These are phyloP conservation scores for Dicrurus megarhynchus DNA, from an alignment of 2,113 vertebrate genomes.

Conservation along the genomic window DNA sequence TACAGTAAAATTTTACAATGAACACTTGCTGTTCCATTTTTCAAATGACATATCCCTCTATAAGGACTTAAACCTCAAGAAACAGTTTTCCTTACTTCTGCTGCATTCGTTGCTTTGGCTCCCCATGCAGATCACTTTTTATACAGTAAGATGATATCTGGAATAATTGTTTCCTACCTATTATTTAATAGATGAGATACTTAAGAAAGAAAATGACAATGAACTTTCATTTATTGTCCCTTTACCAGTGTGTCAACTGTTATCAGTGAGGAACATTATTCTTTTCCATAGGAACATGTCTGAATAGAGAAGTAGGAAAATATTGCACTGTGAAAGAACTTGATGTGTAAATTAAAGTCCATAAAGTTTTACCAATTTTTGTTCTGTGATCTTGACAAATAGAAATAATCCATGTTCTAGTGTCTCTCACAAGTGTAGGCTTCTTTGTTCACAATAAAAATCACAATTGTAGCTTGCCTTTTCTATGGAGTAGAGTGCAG, in stretches of 20 bases:
- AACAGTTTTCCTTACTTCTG: not conserved
- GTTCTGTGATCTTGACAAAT: not conserved
- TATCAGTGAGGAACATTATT: not conserved
- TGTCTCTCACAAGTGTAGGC: not conserved
- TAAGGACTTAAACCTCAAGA: not conserved
- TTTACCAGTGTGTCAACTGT: not conserved
- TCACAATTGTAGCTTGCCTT: accelerated
- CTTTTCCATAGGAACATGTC: not conserved
- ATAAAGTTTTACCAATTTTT: not conserved
- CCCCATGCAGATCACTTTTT: not conserved
- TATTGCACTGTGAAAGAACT: not conserved
- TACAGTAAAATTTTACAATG: not conserved
- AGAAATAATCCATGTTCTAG: not conserved
- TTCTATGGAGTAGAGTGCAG: not conserved
- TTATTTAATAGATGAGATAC: not conserved
- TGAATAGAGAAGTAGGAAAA: not conserved
- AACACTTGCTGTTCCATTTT: not conserved
- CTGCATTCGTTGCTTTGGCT: not conserved
- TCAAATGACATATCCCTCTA: not conserved
- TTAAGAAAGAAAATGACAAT: not conserved
- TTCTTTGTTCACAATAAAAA: not conserved
- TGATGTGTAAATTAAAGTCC: not conserved
- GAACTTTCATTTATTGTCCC: not conserved
- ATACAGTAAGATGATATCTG: not conserved
- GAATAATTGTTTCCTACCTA: not conserved